Evolutionary conservation across 2,888 invertebrate genomes (phyloP).

Genomic region (Lasioglossum morio): DNA sequence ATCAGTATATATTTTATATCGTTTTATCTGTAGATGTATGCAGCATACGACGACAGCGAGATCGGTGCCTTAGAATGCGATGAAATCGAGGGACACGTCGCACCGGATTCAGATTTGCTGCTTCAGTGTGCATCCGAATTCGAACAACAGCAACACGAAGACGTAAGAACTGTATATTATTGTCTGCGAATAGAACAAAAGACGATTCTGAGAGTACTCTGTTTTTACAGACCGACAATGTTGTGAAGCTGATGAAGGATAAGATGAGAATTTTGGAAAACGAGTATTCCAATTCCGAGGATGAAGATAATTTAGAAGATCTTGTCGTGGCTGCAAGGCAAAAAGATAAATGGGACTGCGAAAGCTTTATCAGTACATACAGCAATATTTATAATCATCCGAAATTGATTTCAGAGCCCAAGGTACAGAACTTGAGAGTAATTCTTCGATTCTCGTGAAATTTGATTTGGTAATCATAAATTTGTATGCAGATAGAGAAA

Average conservation of each 20-base stretch:
- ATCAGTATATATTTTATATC: background rate
- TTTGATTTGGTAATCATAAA: background rate
- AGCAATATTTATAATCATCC: slow-evolving; percentile 97
- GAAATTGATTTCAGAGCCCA: slow-evolving; percentile 92
- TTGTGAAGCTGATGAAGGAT: slow-evolving; percentile 78
- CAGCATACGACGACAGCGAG: slow-evolving; percentile 94
- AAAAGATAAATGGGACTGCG: slow-evolving; percentile 94
- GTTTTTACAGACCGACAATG: slow-evolving; percentile 76
- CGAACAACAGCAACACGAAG: slow-evolving; percentile 86
- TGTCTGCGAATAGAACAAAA: background rate
- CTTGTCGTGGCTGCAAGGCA: slow-evolving; percentile 88
- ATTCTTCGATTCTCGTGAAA: background rate
- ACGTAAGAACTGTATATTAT: slow-evolving; percentile 65
- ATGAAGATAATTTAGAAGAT: slow-evolving; percentile 87
- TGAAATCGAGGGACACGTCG: slow-evolving; percentile 93
- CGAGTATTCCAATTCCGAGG: slow-evolving; percentile 77
- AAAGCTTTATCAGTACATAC: slow-evolving; percentile 95
- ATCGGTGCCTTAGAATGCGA: slow-evolving; percentile 96
- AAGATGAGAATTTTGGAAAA: slow-evolving; percentile 76
- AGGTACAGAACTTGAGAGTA: slow-evolving; percentile 82
- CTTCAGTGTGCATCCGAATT: slow-evolving; percentile 91
- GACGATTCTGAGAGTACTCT: background rate
- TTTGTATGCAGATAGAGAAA: slow-evolving; percentile 85
- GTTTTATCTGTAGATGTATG: slow-evolving; percentile 87
- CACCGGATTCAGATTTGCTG: slow-evolving; percentile 89